Percentiles rank a stretch among this genome's conserved stretches.
Evolutionary conservation across 2,888 invertebrate genomes (phyloP).

Genomic region (Morpho achilles): DNA sequence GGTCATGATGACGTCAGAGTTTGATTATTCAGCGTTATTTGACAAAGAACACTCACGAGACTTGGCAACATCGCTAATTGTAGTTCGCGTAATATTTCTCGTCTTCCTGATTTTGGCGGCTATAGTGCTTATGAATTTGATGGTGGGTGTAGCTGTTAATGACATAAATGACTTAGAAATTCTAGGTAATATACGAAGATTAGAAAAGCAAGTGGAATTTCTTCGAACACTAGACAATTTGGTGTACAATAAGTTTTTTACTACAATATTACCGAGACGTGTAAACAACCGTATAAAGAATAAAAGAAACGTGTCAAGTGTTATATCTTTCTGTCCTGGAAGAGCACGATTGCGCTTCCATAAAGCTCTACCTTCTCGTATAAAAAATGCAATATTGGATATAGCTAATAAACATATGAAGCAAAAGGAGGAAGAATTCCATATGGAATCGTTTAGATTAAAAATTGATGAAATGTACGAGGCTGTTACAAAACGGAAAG

Average conservation of each 20-base stretch:
- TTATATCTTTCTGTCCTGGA: constrained; percentile 59
- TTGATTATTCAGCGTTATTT: constrained; percentile 74
- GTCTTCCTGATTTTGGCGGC: constrained; percentile 76
- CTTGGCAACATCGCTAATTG: constrained; percentile 55
- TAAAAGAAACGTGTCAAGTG: constrained; percentile 52
- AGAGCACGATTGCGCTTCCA: constrained; percentile 54
- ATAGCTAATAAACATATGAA: constrained; percentile 62
- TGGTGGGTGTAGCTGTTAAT: constrained; percentile 80
- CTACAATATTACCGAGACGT: constrained; percentile 50
- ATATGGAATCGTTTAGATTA: constrained; percentile 46
- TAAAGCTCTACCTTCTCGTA: constrained; percentile 51
- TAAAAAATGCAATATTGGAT: constrained; percentile 62
- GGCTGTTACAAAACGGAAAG: constrained; percentile 44
- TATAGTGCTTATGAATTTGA: constrained; percentile 79
- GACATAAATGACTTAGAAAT: constrained; percentile 78
- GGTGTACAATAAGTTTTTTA: constrained; percentile 65
- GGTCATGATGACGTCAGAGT: constrained; percentile 81
- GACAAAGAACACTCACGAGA: constrained; percentile 60
- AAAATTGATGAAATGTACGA: constrained; percentile 61
- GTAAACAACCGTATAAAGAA: constrained; percentile 52
- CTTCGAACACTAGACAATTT: constrained; percentile 71
- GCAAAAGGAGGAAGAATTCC: constrained; percentile 54
- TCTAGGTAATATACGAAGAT: constrained; percentile 73
- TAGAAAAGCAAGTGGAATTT: constrained; percentile 78
- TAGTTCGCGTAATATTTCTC: constrained; percentile 73